phyloP scores from a whole-genome alignment of 2,113 vertebrate genomes.

The Fukomys damarensis region DNA sequence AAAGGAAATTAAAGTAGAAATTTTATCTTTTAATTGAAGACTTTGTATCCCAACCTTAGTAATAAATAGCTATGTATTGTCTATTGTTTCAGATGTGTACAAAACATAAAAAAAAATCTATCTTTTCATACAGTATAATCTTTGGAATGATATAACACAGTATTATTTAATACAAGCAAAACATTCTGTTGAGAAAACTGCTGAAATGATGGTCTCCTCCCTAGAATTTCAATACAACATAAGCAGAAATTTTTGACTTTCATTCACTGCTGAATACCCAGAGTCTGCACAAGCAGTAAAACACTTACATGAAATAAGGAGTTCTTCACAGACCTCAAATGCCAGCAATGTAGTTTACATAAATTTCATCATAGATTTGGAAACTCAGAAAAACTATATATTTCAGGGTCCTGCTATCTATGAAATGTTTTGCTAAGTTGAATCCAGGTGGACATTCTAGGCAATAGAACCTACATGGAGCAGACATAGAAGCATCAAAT shows the following conservation, averaged over 20 bases:
- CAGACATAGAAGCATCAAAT: neutral
- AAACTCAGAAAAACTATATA: neutral
- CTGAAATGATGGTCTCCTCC: neutral
- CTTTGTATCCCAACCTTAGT: neutral
- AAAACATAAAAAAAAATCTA: neutral
- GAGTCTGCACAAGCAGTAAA: neutral
- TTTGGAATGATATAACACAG: neutral
- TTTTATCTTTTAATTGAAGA: neutral
- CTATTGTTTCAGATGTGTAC: neutral
- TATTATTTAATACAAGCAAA: neutral
- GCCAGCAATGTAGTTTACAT: neutral
- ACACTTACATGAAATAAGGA: neutral
- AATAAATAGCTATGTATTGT: neutral
- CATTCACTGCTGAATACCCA: neutral
- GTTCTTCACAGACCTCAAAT: neutral
- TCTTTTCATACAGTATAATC: neutral
- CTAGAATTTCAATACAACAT: neutral
- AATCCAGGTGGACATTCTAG: neutral
- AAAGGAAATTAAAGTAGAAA: neutral
- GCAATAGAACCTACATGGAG: neutral
- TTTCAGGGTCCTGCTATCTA: neutral
- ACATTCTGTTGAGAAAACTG: neutral
- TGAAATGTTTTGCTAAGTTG: neutral
- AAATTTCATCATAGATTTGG: neutral
- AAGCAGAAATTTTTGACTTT: neutral